Evolutionary conservation across 2,888 invertebrate species (phyloP).

Genomic region (Calameuta idolon): DNA sequence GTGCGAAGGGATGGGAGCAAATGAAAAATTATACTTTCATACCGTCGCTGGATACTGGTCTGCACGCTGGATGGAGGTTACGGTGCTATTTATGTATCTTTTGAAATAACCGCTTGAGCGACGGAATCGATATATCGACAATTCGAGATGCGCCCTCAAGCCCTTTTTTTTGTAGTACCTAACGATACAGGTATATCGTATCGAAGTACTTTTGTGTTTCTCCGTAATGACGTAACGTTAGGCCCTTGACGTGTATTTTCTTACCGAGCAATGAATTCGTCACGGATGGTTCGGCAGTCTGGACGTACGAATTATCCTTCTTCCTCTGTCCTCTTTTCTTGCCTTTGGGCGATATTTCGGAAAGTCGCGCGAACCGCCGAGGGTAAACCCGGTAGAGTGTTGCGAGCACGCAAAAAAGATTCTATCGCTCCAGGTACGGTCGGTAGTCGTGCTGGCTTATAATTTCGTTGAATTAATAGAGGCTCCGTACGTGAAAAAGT

Average conservation of each 20-base stretch:
- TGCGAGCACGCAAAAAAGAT: conserved; percentile 12
- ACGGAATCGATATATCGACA: neutral
- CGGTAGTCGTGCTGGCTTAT: neutral
- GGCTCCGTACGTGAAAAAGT: neutral
- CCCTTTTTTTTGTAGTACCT: neutral
- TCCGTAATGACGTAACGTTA: neutral
- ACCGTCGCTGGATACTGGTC: neutral
- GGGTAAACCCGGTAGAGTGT: neutral
- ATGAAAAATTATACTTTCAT: neutral
- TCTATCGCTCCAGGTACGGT: conserved; percentile 1
- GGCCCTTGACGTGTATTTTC: neutral
- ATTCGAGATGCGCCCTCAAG: neutral
- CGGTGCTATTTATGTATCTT: neutral
- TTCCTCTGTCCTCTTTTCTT: neutral
- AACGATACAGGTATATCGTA: neutral
- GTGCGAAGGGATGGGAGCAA: neutral
- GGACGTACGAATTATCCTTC: neutral
- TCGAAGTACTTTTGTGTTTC: neutral
- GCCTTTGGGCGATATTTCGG: neutral
- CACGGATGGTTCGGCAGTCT: neutral
- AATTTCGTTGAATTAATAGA: conserved; percentile 8
- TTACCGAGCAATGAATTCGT: neutral
- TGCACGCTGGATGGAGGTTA: neutral
- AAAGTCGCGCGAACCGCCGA: neutral
- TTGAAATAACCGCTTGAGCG: neutral